A percentile compares a stretch with the other conserved stretches of the same genome.
Evolutionary conservation across 2,888 invertebrate genomes (phyloP).

Genomic region (Caenorhabditis uteleia): DNA sequence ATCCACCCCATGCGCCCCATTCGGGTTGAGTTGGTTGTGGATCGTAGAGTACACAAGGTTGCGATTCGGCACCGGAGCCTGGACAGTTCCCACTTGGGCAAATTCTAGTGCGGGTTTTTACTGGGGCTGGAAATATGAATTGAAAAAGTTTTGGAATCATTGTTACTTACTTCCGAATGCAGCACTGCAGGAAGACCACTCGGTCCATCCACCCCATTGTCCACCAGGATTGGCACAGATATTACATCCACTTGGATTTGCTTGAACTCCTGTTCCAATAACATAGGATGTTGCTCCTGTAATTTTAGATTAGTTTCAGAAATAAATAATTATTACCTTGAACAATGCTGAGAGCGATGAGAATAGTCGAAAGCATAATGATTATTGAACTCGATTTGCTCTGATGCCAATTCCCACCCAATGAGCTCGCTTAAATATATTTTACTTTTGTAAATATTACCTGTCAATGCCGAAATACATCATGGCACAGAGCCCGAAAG

Average conservation of each 20-base stretch:
- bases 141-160: not conserved
- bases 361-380: constrained; percentile 13
- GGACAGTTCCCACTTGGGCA: constrained; percentile 45
- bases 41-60: constrained; percentile 45
- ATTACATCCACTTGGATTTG: constrained; percentile 40
- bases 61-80: constrained; percentile 41
- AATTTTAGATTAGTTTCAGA: not conserved
- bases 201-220: constrained; percentile 43
- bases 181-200: constrained; percentile 38
- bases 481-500: too few relatives aligned
- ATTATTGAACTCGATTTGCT: not conserved
- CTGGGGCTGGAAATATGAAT: constrained; percentile 34
- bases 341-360: constrained; percentile 7
- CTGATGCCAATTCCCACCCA: constrained; percentile 19
- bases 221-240: constrained; percentile 30
- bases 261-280: constrained; percentile 43
- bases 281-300: constrained; percentile 34
- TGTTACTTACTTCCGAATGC: constrained; percentile 41
- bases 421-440: constrained; percentile 34
- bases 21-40: constrained; percentile 43
- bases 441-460: constrained; percentile 36
- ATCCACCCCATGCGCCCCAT: constrained; percentile 43
- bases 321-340: constrained; percentile 17
- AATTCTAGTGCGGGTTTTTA: constrained; percentile 36
- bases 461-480: too few relatives aligned